A percentile compares a stretch with the other conserved stretches of the same genome.
phyloP scores from a whole-genome alignment of 2,113 vertebrate species.

The Rhabdomys dilectus region DNA sequence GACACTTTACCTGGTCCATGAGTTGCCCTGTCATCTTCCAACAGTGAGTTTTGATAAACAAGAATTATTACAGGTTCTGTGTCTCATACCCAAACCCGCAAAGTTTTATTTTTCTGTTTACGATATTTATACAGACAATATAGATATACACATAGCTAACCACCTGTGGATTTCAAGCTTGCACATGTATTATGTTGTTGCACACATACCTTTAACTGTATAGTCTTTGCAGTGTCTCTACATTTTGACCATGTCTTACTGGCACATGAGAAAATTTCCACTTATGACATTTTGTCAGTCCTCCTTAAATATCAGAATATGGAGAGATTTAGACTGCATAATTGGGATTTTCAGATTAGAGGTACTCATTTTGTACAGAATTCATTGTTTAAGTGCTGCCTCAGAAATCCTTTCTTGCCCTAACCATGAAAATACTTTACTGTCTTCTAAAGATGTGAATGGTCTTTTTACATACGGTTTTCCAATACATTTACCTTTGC shows the following conservation, averaged over 20 bases:
- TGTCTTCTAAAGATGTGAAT: conserved; percentile 13
- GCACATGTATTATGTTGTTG: no score
- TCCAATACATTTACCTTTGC: neutral
- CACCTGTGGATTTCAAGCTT: neutral
- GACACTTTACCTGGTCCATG: neutral
- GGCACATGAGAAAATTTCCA: neutral
- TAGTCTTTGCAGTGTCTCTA: no score
- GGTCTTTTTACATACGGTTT: conserved; percentile 22
- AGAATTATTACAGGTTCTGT: neutral
- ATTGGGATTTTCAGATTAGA: neutral
- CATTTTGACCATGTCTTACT: neutral
- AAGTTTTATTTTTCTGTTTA: neutral
- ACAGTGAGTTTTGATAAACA: neutral
- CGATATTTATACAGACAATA: neutral
- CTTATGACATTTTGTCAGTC: neutral
- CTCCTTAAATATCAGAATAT: neutral
- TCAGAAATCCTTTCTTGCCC: conserved; percentile 14
- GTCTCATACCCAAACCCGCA: neutral
- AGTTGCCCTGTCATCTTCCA: conserved; percentile 16
- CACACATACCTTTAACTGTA: neutral
- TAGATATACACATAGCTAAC: neutral
- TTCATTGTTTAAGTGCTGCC: neutral
- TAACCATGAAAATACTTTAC: neutral
- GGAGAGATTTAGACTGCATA: neutral
- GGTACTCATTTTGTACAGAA: neutral